Evolutionary conservation across 2,888 invertebrate species (phyloP).

Genomic region (Coenonympha arcania): DNA sequence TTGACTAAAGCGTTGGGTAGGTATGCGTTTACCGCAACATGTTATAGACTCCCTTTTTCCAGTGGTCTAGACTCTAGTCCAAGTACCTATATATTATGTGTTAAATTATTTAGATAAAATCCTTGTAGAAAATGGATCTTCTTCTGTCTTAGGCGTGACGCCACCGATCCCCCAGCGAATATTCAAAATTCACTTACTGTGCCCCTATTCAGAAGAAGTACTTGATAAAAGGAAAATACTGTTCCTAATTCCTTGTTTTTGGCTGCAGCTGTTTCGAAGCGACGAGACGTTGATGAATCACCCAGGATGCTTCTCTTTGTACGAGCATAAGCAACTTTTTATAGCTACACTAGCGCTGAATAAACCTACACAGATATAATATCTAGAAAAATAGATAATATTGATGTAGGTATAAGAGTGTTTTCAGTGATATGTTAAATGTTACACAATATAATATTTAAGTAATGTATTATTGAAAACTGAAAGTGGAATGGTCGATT

Average conservation of each 20-base stretch:
- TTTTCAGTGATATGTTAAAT: too few species aligned
- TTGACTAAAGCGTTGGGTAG: background rate
- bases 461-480: background rate
- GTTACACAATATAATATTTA: too few species aligned
- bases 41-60: too few species aligned
- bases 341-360: slow-evolving; percentile 1
- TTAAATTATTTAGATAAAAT: too few species aligned
- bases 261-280: slow-evolving; percentile 4
- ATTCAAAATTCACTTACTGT: background rate
- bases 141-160: too few species aligned
- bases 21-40: background rate
- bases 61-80: too few species aligned
- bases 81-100: too few species aligned
- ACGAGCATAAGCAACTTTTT: slow-evolving; percentile 1
- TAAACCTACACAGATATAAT: too few species aligned
- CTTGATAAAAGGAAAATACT: background rate
- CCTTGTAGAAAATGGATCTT: too few species aligned
- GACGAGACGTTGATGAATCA: slow-evolving; percentile 5
- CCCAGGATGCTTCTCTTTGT: slow-evolving; percentile 1
- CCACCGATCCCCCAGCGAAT: background rate
- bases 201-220: background rate
- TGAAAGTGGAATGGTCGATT: background rate
- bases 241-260: slow-evolving; percentile 4
- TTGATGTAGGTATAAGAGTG: too few species aligned
- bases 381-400: background rate